Conservation (phyloP, 2,797 vertebrate species). For the Pteropus rufus region DNA sequence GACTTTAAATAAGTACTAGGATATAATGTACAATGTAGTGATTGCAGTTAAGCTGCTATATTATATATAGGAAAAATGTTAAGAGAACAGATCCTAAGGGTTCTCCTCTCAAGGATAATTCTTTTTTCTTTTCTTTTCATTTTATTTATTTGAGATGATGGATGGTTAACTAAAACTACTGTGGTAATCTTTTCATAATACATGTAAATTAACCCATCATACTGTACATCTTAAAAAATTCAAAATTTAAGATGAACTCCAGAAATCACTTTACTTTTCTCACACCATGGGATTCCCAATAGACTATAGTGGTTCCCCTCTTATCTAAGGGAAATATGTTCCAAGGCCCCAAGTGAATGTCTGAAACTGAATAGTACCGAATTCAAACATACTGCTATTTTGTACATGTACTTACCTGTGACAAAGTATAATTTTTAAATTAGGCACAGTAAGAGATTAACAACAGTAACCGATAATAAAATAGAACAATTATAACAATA, state of each 20-base stretch:
- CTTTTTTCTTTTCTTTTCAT: not conserved
- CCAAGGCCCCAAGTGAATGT: not conserved
- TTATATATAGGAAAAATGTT: not conserved
- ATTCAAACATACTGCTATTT: not conserved
- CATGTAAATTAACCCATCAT: not conserved
- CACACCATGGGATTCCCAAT: not conserved
- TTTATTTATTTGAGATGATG: not conserved
- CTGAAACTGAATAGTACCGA: not conserved
- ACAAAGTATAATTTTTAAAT: not conserved
- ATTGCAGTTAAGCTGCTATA: not conserved
- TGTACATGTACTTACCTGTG: not conserved
- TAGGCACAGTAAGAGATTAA: not conserved
- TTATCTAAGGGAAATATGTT: not conserved
- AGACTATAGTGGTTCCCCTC: not conserved
- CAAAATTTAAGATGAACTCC: not conserved
- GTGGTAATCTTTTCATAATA: not conserved
- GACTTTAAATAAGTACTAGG: not conserved
- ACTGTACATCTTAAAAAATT: not conserved
- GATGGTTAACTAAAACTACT: not conserved
- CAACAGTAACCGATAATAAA: not conserved
- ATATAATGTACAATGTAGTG: not conserved
- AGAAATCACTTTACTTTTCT: not conserved
- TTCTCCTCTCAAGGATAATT: not conserved
- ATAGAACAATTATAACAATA: not conserved
- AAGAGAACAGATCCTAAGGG: not conserved